Evolutionary conservation across 2,797 vertebrate genomes (phyloP).

Genomic region (Leptatherina wallacei): DNA sequence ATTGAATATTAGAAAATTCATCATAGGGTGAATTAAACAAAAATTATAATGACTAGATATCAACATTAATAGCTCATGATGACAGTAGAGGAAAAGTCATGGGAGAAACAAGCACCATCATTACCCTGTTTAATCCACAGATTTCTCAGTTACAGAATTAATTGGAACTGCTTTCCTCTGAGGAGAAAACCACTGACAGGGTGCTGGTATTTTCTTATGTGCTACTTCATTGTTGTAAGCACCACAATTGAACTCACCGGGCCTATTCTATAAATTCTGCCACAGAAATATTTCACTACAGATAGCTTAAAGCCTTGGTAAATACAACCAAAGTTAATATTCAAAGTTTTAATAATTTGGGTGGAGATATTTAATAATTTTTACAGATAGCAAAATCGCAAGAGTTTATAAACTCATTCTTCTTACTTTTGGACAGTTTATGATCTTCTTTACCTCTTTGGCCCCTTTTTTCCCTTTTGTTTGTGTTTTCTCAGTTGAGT

Average conservation of each 20-base stretch:
- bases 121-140: constrained; percentile 10
- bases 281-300: not conserved
- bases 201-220: constrained; percentile 10
- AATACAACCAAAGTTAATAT: not conserved
- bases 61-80: not conserved
- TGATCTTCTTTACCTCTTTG: constrained; percentile 27
- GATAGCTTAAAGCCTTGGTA: constrained; percentile 4
- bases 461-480: constrained; percentile 28
- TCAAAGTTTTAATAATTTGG: constrained; percentile 12
- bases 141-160: constrained; percentile 25
- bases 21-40: not conserved
- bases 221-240: constrained; percentile 7
- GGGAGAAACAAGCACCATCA: not conserved
- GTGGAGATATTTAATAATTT: constrained; percentile 14
- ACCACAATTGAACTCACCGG: constrained; percentile 15
- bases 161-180: constrained; percentile 10
- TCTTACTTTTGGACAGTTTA: constrained; percentile 13
- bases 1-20: not conserved
- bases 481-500: constrained; percentile 47
- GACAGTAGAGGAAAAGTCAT: not conserved
- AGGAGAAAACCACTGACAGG: constrained; percentile 19
- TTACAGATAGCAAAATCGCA: not conserved
- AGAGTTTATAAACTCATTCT: constrained; percentile 19
- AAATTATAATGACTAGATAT: not conserved
- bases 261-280: constrained; percentile 16